phyloP scores from a whole-genome alignment of 2,888 invertebrate genomes.

The Diadegma fenestrale region DNA sequence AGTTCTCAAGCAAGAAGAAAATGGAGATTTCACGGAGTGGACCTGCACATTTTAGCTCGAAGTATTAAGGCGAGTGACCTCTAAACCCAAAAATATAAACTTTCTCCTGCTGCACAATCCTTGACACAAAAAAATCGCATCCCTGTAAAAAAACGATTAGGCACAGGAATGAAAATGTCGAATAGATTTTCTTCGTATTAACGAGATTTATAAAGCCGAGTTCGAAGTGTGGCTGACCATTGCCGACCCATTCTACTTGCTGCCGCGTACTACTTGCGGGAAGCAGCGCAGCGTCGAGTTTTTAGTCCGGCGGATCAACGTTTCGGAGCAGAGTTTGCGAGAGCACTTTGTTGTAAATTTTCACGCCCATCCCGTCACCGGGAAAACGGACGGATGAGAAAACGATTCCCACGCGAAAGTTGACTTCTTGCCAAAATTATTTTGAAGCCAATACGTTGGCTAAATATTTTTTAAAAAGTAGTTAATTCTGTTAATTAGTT shows the following conservation, averaged over 20 bases:
- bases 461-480: not conserved
- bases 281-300: conserved; percentile 11
- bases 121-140: not conserved
- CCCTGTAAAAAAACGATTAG: too few species aligned
- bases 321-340: conserved; percentile 9
- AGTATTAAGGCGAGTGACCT: not conserved
- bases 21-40: not conserved
- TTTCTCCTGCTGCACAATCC: not conserved
- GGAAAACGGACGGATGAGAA: conserved; percentile 28
- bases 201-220: not conserved
- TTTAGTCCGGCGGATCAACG: conserved; percentile 34
- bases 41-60: not conserved
- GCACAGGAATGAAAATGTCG: too few species aligned
- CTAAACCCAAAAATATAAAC: not conserved
- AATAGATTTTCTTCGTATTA: not conserved
- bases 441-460: not conserved
- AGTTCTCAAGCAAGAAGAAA: not conserved
- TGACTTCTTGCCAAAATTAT: not conserved
- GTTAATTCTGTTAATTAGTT: not conserved
- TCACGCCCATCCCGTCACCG: conserved; percentile 41
- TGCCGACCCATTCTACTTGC: conserved; percentile 41
- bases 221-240: conserved; percentile 42
- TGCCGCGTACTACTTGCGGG: not conserved
- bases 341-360: conserved; percentile 25
- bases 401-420: not conserved